A percentile compares a stretch with the other conserved stretches of the same genome.
Conservation (phyloP, 1,140 invertebrate species). For the Drosophila jambulina region DNA sequence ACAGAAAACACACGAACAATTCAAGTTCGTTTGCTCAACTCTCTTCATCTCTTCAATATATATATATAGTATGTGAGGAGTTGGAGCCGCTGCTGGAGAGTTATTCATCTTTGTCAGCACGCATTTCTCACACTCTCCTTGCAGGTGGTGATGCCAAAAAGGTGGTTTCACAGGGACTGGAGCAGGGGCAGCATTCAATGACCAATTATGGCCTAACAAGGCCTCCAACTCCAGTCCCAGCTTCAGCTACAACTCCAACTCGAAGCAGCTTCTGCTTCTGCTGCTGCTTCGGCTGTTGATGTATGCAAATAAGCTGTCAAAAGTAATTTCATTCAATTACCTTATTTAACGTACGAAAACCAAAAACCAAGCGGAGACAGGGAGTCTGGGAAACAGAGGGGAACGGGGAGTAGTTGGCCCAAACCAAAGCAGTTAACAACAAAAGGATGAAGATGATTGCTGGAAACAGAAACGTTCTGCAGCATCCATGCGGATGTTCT, state of each 20-base stretch:
- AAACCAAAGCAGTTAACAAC: slow-evolving; percentile 43
- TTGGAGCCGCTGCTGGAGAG: slow-evolving; percentile 23
- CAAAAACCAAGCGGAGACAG: slow-evolving; percentile 31
- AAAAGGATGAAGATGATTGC: slow-evolving; percentile 48
- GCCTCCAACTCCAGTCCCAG: slow-evolving; percentile 32
- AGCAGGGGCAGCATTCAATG: slow-evolving; percentile 63
- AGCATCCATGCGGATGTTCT: slow-evolving; percentile 38
- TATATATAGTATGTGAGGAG: background rate
- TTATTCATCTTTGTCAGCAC: slow-evolving; percentile 73
- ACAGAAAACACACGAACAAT: slow-evolving; percentile 17
- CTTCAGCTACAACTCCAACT: slow-evolving; percentile 36
- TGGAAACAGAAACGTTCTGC: slow-evolving; percentile 22
- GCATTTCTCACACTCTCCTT: slow-evolving; percentile 69
- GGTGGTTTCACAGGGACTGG: slow-evolving; percentile 7
- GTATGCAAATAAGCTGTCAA: slow-evolving; percentile 84
- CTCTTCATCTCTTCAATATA: slow-evolving; percentile 15
- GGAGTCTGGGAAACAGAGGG: background rate
- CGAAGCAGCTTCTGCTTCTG: slow-evolving; percentile 28
- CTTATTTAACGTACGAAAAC: slow-evolving; percentile 75
- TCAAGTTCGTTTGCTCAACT: slow-evolving; percentile 52
- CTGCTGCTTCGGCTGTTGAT: slow-evolving; percentile 69
- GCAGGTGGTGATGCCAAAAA: slow-evolving; percentile 26
- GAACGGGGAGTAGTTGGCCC: background rate
- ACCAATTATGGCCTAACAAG: slow-evolving; percentile 83
- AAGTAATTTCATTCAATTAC: slow-evolving; percentile 84